Conservation (phyloP, 2,888 invertebrate genomes). For the Plusia festucae region DNA sequence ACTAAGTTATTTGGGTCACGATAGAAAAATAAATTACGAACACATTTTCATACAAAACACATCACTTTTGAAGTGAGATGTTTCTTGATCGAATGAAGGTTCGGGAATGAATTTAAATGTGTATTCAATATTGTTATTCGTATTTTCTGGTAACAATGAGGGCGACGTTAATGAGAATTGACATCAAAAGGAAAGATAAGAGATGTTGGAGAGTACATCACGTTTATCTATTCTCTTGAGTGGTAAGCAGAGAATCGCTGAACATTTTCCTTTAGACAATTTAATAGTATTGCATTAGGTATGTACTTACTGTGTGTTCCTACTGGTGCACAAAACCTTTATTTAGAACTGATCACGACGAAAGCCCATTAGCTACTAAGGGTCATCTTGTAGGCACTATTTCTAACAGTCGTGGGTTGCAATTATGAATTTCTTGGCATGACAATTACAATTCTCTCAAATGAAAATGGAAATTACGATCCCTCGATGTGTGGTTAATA, state of each 20-base stretch:
- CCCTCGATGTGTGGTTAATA: too few species aligned
- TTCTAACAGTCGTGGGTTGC: too few species aligned
- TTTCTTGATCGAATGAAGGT: constrained; percentile 9
- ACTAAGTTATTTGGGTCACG: constrained; percentile 32
- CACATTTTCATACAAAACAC: constrained; percentile 43
- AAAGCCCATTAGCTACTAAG: too few species aligned
- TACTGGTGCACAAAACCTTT: too few species aligned
- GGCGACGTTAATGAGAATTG: constrained; percentile 1
- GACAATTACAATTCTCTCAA: too few species aligned
- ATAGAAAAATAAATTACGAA: constrained; percentile 41
- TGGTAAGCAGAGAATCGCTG: background rate
- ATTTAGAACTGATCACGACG: too few species aligned
- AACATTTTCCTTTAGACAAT: too few species aligned
- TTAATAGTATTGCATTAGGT: too few species aligned
- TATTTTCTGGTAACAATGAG: background rate
- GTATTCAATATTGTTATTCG: background rate
- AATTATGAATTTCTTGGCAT: too few species aligned
- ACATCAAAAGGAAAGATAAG: background rate
- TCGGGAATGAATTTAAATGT: constrained; percentile 1
- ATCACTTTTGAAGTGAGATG: constrained; percentile 30
- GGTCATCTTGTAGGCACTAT: too few species aligned
- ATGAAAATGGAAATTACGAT: too few species aligned
- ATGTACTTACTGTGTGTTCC: too few species aligned
- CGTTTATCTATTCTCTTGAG: background rate
- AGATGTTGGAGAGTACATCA: background rate